These are phyloP conservation scores for Dilophus febrilis DNA, from an alignment of 2,888 invertebrate species.

Conservation along the genomic window DNA sequence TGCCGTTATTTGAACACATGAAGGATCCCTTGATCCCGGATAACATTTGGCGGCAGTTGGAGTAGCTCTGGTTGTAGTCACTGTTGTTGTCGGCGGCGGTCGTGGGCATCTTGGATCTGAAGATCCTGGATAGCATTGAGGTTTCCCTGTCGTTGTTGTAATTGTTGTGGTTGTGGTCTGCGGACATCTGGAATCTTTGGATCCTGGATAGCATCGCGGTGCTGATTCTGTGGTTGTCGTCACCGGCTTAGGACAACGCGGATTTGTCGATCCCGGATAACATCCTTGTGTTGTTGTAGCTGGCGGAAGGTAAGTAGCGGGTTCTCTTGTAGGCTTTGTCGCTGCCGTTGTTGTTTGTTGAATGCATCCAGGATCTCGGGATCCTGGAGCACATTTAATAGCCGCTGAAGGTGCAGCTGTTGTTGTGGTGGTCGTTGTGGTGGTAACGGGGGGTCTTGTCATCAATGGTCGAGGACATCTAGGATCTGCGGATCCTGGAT, in stretches of 20 bases:
- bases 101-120: constrained; percentile 21
- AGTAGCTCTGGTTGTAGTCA: constrained; percentile 15
- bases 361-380: constrained; percentile 22
- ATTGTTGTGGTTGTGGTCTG: constrained; percentile 15
- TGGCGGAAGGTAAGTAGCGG: constrained; percentile 11
- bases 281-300: constrained; percentile 12
- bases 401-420: constrained; percentile 11
- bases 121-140: constrained; percentile 20
- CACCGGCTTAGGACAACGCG: constrained; percentile 17
- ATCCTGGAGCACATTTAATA: constrained; percentile 19
- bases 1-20: constrained; percentile 6
- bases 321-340: constrained; percentile 20
- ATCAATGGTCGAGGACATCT: constrained; percentile 19
- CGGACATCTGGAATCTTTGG: constrained; percentile 23
- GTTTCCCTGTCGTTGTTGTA: no score
- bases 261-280: constrained; percentile 22
- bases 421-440: constrained; percentile 20
- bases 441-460: constrained; percentile 19
- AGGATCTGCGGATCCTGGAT: constrained; percentile 25
- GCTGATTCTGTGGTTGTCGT: constrained; percentile 8
- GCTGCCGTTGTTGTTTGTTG: constrained; percentile 18
- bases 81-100: constrained; percentile 9
- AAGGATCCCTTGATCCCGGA: constrained; percentile 21
- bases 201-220: constrained; percentile 20
- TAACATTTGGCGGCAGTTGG: constrained; percentile 17